Base-by-base conservation (phyloP, 2,888 invertebrate species). In the Brenthis ino region DNA sequence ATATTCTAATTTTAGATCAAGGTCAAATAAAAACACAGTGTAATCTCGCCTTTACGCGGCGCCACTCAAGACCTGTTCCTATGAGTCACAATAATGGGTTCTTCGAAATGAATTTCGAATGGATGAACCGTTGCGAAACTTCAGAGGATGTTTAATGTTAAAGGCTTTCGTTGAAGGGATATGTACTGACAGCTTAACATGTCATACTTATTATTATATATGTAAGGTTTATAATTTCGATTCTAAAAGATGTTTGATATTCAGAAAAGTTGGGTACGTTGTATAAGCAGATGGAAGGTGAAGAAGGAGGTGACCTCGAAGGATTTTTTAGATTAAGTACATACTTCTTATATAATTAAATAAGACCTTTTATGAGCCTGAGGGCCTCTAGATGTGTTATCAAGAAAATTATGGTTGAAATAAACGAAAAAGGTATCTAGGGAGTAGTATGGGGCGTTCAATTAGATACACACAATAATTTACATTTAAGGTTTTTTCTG, bases 41-140 rank as follows among this genome's bases (percentile, higher is more conserved):
- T 72, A 69, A 50, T 57, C 68, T 51, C 58, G 61, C 64, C 70
- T 74, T 72, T 70, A 65, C 69, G 64, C 74, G 76, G 78, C 80
- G 79, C 80, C 76, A 77, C 68, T 69, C 77, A 81, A 85, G 86
- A 87, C 88, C 86, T 83, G 88, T 86, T 86, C 85, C 84, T 79
- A 80, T 87, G 87, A 88, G 78, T 87, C 88, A 88, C 79, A 43
- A 64, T 84, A 87, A 85, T 86, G 84, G 81, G 76, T 89, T 89
- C 89, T 80, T 81, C 78, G 89, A 83, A 83, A 79, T 79, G 76
- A 80, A 80, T 79, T 83, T 82, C 83, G 83, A 82, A 80, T 80
- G 80, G 75, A 75, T 75, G 74, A 76, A 77, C 76, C 76, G 81
- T 87, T 88, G 85, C 82, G 84, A 88, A 87, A 88, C 82, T 77